These are phyloP conservation scores for Adineta ricciae DNA, from an alignment of 2,888 invertebrate species.

Conservation along the genomic window DNA sequence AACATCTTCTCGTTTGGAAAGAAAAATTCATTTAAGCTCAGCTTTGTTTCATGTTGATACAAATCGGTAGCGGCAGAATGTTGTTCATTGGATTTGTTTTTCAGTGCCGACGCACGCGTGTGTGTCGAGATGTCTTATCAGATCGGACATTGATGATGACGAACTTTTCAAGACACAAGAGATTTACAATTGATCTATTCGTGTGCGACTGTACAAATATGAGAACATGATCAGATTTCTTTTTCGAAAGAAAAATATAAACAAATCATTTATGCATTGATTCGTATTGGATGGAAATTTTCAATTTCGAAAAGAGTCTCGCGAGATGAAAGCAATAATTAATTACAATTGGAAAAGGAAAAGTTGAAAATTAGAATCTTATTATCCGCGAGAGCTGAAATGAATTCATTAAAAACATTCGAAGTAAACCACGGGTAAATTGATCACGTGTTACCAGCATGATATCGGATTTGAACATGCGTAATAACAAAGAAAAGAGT, in stretches of 20 bases:
- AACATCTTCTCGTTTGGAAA: neutral
- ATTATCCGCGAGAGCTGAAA: too few relatives aligned
- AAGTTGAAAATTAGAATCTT: too few relatives aligned
- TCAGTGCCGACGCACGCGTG: neutral
- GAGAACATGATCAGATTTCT: neutral
- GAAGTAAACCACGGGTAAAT: too few relatives aligned
- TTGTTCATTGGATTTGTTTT: neutral
- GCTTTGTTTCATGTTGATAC: constrained; percentile 9
- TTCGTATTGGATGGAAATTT: too few relatives aligned
- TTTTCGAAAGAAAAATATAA: neutral
- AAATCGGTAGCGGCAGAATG: constrained; percentile 13
- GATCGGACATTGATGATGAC: neutral
- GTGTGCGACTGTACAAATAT: neutral
- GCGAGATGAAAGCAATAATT: too few relatives aligned
- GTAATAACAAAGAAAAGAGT: too few relatives aligned
- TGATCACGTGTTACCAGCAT: too few relatives aligned
- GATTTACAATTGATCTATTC: neutral
- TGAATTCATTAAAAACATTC: too few relatives aligned
- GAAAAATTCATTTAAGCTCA: neutral
- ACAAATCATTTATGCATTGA: too few relatives aligned
- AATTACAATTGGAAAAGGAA: too few relatives aligned
- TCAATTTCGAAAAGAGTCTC: too few relatives aligned
- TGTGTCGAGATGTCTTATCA: neutral
- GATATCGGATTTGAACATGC: too few relatives aligned
- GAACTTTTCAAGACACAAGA: constrained; percentile 13